Base-by-base conservation (phyloP, 2,888 invertebrate species). In the Chymomyza procnemis region DNA sequence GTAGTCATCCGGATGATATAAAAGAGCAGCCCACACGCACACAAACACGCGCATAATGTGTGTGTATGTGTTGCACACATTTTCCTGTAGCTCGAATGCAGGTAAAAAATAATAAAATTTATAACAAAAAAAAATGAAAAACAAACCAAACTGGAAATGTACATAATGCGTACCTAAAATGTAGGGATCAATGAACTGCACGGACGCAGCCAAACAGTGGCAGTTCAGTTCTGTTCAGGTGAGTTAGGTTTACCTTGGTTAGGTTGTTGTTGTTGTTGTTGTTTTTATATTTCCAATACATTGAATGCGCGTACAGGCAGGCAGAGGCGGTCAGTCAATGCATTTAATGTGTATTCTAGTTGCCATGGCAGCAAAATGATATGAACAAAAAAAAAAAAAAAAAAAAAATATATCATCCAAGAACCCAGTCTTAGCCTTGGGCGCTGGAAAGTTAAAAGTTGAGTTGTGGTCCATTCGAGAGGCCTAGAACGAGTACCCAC, bases 91-190 rank as follows among this genome's bases (percentile, higher is more conserved):
- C 62, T 67, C 61, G 67, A 56, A 50, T 22, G 63, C 81, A 81
- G 81, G 81, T 81, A 81, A 83, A 76, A 83, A 78, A n/a, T 26
- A 80, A 74, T 81, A 73, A 70, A 79, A 78, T 56, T 84, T 67
- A 61, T 61, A 58, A 75, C 69, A 67, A 9, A 16, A 47, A 47
- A n/a, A 47, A 16, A 6, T 1, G 2, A 48, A 19, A 50, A 74
- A 81, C 84, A 81, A 81, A 79, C 66, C 81, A 81, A 81, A 81
- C 81, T 81, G 81, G 81, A 81, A 81, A 84, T 84, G 76, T 76
- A 81, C 16, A 26, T 14, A 50, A 50, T 81, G 86, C 81, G 81
- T 81, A 86, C 76, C 79, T 76, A 64, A 74, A 80, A 82, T 76
- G 63, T 74, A 59, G 81, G 84, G 81, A 81, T 85, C 81, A 81